A percentile compares a stretch with the other conserved stretches of the same genome.
These are phyloP conservation scores for Phrynocephalus forsythii DNA, from an alignment of 2,797 vertebrate genomes.

Conservation along the genomic window DNA sequence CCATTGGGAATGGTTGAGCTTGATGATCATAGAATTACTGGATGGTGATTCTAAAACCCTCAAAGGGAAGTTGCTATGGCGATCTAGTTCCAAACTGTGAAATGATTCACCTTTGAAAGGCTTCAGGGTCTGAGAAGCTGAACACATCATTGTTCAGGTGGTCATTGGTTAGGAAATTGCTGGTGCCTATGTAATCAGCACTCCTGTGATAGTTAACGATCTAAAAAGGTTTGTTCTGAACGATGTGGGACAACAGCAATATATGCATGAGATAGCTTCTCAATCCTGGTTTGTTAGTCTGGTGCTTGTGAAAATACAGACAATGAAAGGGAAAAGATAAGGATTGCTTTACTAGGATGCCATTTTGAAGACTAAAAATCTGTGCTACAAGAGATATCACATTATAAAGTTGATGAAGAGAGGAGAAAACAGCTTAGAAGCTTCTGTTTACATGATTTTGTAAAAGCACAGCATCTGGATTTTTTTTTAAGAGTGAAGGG, in stretches of 20 bases:
- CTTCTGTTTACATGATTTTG: conserved; percentile 61
- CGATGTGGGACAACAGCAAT: conserved; percentile 98
- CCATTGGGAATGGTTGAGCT: conserved; percentile 99
- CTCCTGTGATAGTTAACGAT: conserved; percentile 99
- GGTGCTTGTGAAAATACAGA: conserved; percentile 78
- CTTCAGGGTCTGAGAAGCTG: conserved; percentile 98
- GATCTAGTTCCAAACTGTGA: conserved; percentile 99
- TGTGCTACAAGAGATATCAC: conserved; percentile 70
- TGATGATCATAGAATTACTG: conserved; percentile 99
- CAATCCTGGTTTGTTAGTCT: conserved; percentile 86
- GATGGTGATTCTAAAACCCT: conserved; percentile 99
- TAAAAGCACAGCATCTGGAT: conserved; percentile 57
- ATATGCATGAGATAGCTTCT: conserved; percentile 93
- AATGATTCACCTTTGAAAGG: conserved; percentile 99
- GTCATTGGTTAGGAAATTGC: conserved; percentile 99
- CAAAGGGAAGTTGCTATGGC: conserved; percentile 99
- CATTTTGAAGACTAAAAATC: conserved; percentile 76
- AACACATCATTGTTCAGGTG: conserved; percentile 99
- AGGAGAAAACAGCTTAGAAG: conserved; percentile 48
- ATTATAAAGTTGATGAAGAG: conserved; percentile 69
- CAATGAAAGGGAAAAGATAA: conserved; percentile 73
- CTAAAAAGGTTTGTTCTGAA: conserved; percentile 99
- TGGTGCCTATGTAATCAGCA: conserved; percentile 99
- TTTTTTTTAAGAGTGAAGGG: conserved; percentile 43
- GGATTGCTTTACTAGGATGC: conserved; percentile 71